Evolutionary conservation across 2,113 vertebrate species (phyloP).

Genomic region (Sorex fumeus): DNA sequence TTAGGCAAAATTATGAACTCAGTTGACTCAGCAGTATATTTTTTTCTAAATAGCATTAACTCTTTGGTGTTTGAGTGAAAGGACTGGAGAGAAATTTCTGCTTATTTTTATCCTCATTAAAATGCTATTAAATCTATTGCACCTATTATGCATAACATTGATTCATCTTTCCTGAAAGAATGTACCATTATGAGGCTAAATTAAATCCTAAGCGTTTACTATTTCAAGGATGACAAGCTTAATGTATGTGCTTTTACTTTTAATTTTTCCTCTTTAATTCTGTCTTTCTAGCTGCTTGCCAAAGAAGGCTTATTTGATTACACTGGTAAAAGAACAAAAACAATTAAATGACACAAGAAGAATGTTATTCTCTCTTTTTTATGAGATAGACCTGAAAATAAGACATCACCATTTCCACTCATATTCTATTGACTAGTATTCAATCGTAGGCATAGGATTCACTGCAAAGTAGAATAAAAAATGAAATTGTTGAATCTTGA

Average conservation of each 20-base stretch:
- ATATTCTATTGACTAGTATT: neutral
- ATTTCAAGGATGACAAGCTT: neutral
- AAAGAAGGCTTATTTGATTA: neutral
- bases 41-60: neutral
- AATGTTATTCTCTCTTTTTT: no score
- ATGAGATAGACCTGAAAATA: neutral
- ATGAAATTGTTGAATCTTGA: neutral
- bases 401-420: neutral
- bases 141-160: neutral
- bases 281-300: neutral
- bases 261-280: conserved; percentile 23
- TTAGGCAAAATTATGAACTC: conserved; percentile 38
- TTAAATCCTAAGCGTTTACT: conserved; percentile 42
- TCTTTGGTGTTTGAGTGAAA: conserved; percentile 2
- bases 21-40: neutral
- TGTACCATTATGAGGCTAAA: conserved; percentile 21
- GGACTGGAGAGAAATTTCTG: neutral
- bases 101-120: neutral
- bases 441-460: neutral
- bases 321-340: neutral
- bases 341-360: neutral
- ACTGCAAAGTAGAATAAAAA: neutral
- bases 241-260: neutral
- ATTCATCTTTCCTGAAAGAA: neutral
- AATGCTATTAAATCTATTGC: neutral